A percentile compares a stretch with the other conserved stretches of the same genome.
phyloP scores from a whole-genome alignment of 2,888 invertebrate species.

The Drosophila testacea region DNA sequence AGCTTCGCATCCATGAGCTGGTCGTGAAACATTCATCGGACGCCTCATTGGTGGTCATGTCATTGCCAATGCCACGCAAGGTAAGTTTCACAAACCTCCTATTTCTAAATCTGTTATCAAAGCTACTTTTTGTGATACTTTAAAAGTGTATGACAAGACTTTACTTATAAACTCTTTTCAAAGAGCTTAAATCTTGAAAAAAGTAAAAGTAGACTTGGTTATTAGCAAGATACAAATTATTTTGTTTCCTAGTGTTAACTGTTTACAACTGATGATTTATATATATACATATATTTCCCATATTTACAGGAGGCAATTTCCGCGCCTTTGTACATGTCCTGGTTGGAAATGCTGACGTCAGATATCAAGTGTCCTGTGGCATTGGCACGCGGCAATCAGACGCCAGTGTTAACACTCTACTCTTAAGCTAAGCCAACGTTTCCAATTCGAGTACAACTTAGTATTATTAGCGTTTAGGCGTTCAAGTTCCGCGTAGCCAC shows the following conservation, averaged over 20 bases:
- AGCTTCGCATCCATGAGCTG: slow-evolving; percentile 95
- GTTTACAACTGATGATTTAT: neutral
- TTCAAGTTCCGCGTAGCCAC: slow-evolving; percentile 61
- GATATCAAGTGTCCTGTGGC: slow-evolving; percentile 95
- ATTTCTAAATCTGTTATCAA: too few species aligned
- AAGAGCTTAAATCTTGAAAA: too few species aligned
- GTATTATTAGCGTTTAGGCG: slow-evolving; percentile 80
- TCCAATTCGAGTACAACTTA: slow-evolving; percentile 76
- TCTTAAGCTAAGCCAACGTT: slow-evolving; percentile 86
- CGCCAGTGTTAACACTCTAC: slow-evolving; percentile 95
- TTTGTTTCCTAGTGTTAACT: too few species aligned
- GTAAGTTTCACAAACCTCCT: too few species aligned
- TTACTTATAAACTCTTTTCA: too few species aligned
- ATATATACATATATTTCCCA: neutral
- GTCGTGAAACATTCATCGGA: slow-evolving; percentile 94
- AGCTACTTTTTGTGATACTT: too few species aligned
- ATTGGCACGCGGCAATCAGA: slow-evolving; percentile 94
- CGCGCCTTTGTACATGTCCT: slow-evolving; percentile 97
- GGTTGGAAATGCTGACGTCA: slow-evolving; percentile 95
- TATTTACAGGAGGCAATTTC: slow-evolving; percentile 90
- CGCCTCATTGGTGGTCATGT: slow-evolving; percentile 97
- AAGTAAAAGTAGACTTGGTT: too few species aligned
- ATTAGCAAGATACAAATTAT: too few species aligned
- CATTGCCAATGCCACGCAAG: slow-evolving; percentile 96
- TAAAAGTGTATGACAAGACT: too few species aligned